phyloP scores from a whole-genome alignment of 2,888 invertebrate species.

The Gryllus longicercus region DNA sequence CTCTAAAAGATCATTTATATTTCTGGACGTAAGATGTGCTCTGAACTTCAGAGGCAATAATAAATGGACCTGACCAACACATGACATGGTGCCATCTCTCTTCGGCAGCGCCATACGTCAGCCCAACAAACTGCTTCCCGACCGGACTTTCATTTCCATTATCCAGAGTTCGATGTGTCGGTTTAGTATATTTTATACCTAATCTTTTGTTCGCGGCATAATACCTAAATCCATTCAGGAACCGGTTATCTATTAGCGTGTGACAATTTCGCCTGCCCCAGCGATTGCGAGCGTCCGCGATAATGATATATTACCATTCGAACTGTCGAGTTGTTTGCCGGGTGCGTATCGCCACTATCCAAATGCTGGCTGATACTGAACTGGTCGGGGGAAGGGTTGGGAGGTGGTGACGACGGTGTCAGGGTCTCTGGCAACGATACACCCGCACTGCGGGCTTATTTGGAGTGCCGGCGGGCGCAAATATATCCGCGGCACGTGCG shows the following conservation, averaged over 20 bases:
- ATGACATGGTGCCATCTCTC: not conserved
- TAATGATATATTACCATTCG: not conserved
- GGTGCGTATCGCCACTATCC: not conserved
- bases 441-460: no score
- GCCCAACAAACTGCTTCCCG: not conserved
- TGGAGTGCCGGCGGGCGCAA: not conserved
- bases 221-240: constrained; percentile 1
- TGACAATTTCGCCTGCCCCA: not conserved
- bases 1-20: no score
- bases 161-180: constrained; percentile 9
- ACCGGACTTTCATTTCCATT: constrained; percentile 6
- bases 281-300: not conserved
- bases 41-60: no score
- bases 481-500: not conserved
- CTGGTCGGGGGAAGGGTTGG: not conserved
- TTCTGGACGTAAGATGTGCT: no score
- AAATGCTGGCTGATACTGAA: not conserved
- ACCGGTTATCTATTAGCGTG: constrained; percentile 2
- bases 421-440: no score
- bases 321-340: not conserved
- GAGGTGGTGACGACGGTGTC: not conserved
- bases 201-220: constrained; percentile 1
- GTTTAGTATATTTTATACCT: constrained; percentile 10
- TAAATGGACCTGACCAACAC: no score
- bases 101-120: not conserved